Evolutionary conservation across 2,797 vertebrate species (phyloP).

Genomic region (Sylvilagus floridanus): DNA sequence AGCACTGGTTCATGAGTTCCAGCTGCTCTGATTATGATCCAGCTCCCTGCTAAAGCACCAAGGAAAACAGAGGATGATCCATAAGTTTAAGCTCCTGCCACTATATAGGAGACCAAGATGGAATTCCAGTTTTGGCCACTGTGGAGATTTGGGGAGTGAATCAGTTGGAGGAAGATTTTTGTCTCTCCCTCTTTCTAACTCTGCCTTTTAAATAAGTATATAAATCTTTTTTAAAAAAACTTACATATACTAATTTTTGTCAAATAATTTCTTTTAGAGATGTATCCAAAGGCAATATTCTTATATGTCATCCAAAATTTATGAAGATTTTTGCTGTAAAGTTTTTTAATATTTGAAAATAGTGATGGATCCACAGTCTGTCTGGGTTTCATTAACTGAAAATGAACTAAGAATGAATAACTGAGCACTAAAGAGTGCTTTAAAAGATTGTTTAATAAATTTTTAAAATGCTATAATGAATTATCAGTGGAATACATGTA

Average conservation of each 20-base stretch:
- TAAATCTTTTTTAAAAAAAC: too few species aligned
- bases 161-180: too few species aligned
- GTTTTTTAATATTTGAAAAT: slow-evolving; percentile 4
- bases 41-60: too few species aligned
- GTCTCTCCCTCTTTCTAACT: too few species aligned
- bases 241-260: slow-evolving; percentile 11
- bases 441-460: slow-evolving; percentile 8
- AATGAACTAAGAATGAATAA: slow-evolving; percentile 26
- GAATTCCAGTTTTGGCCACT: too few species aligned
- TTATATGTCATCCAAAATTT: slow-evolving; percentile 41
- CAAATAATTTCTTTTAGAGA: slow-evolving; percentile 40
- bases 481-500: not conserved
- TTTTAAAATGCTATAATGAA: not conserved
- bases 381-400: slow-evolving; percentile 28
- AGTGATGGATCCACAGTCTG: slow-evolving; percentile 52
- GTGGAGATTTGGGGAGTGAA: too few species aligned
- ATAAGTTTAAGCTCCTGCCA: too few species aligned
- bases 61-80: too few species aligned
- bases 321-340: slow-evolving; percentile 40
- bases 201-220: too few species aligned
- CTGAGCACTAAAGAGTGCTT: not conserved
- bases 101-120: too few species aligned
- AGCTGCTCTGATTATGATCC: too few species aligned
- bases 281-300: slow-evolving; percentile 48
- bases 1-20: too few species aligned